These are phyloP conservation scores for Phragmatobia fuliginosa DNA, from an alignment of 2,888 invertebrate species.

Conservation along the genomic window DNA sequence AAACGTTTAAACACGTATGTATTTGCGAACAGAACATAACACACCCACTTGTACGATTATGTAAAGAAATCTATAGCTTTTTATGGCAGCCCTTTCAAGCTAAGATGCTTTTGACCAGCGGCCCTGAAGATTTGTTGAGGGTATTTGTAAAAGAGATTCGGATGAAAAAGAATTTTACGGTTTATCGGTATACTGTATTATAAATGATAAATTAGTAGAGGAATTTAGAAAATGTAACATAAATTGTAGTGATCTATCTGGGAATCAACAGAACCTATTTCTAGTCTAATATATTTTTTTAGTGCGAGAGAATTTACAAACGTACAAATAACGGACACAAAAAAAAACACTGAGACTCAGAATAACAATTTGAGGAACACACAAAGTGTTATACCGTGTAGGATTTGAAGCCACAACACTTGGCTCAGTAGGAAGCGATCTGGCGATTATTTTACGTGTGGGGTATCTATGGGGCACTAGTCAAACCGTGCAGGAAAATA, in stretches of 20 bases:
- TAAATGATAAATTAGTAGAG: not conserved
- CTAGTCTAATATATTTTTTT: not conserved
- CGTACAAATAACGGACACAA: no score
- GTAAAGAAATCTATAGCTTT: conserved; percentile 26
- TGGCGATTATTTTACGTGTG: no score
- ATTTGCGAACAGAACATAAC: conserved; percentile 17
- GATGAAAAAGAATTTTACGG: conserved; percentile 18
- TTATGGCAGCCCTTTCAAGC: conserved; percentile 17
- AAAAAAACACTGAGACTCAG: no score
- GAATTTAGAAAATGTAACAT: not conserved
- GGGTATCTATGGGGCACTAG: no score
- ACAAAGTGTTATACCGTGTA: no score
- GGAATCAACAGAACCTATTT: no score
- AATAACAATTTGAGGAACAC: no score
- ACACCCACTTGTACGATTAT: conserved; percentile 29
- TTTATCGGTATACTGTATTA: conserved; percentile 13
- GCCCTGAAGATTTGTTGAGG: conserved; percentile 11
- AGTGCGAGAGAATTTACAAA: no score
- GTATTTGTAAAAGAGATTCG: conserved; percentile 22
- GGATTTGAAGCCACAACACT: no score
- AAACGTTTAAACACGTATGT: conserved; percentile 38
- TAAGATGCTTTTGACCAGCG: conserved; percentile 20
- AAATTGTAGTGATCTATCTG: not conserved
- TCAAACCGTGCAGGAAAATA: no score
- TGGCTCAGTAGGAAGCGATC: no score